Evolutionary conservation across 2,797 vertebrate species (phyloP).

Genomic region (Benthosema pterotum): DNA sequence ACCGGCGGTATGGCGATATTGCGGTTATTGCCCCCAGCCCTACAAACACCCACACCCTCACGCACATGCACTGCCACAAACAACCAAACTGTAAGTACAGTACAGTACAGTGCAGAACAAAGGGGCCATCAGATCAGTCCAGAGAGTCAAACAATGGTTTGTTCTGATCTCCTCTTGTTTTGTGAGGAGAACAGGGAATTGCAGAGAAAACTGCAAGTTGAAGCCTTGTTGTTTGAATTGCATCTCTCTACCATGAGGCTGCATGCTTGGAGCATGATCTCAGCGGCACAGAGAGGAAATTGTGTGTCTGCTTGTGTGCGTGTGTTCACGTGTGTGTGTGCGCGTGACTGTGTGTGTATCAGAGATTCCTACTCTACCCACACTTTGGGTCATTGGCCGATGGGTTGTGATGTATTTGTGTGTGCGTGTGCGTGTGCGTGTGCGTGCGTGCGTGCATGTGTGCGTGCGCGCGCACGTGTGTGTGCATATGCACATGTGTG

Average conservation of each 20-base stretch:
- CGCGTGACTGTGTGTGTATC: constrained; percentile 51
- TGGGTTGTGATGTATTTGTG: constrained; percentile 50
- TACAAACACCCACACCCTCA: neutral
- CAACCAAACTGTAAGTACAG: constrained; percentile 5
- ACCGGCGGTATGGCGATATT: no score
- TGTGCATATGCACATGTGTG: constrained; percentile 34
- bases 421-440: constrained; percentile 41
- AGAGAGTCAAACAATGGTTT: constrained; percentile 45
- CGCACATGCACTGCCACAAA: neutral
- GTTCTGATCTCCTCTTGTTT: constrained; percentile 34
- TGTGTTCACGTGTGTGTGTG: constrained; percentile 14
- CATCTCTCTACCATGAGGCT: constrained; percentile 71
- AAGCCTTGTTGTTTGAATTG: constrained; percentile 66
- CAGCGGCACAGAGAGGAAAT: constrained; percentile 75
- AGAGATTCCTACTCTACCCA: constrained; percentile 76
- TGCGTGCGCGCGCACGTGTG: constrained; percentile 27
- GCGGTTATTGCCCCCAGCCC: no score
- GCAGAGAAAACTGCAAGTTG: constrained; percentile 27
- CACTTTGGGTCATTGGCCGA: constrained; percentile 61
- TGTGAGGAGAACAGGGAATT: constrained; percentile 57
- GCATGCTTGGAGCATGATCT: constrained; percentile 72
- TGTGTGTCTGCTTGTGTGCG: constrained; percentile 40
- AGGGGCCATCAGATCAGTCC: constrained; percentile 3
- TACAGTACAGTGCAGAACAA: neutral
- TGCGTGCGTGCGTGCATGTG: no score